Evolutionary conservation across 2,888 invertebrate genomes (phyloP).

Genomic region (Campoplex nolae): DNA sequence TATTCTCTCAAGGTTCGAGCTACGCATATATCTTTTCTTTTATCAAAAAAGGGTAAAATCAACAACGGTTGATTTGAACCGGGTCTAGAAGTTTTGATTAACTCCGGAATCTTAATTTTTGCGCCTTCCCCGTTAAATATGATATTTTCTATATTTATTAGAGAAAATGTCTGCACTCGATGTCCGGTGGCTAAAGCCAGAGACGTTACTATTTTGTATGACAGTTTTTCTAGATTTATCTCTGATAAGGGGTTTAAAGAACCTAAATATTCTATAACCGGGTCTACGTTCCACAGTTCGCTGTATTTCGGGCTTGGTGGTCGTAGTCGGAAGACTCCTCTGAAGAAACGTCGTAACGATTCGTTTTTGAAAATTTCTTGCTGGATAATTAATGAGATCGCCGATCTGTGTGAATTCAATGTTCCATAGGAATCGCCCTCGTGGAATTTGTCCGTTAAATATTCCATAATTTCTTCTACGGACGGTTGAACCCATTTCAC

Average conservation of each 20-base stretch:
- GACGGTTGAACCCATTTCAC: slow-evolving; percentile 45
- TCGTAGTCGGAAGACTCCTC: slow-evolving; percentile 36
- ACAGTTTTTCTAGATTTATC: slow-evolving; percentile 32
- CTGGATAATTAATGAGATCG: slow-evolving; percentile 68
- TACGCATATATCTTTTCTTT: slow-evolving; percentile 40
- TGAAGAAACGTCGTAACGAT: slow-evolving; percentile 41
- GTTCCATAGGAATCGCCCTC: too few relatives aligned
- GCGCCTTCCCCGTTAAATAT: slow-evolving; percentile 37
- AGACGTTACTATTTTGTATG: slow-evolving; percentile 38
- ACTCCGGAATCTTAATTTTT: slow-evolving; percentile 45
- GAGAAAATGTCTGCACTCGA: too few relatives aligned
- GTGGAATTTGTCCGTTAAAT: slow-evolving; percentile 59
- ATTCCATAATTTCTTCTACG: slow-evolving; percentile 57
- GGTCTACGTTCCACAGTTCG: slow-evolving; percentile 32
- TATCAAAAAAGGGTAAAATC: slow-evolving; percentile 35
- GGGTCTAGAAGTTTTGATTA: slow-evolving; percentile 49
- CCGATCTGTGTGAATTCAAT: too few relatives aligned
- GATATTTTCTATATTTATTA: slow-evolving; percentile 62
- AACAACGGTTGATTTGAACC: slow-evolving; percentile 36
- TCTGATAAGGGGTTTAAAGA: slow-evolving; percentile 28
- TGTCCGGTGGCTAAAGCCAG: slow-evolving; percentile 64
- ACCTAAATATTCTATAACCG: slow-evolving; percentile 41
- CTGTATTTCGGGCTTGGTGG: slow-evolving; percentile 44
- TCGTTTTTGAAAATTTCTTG: slow-evolving; percentile 58
- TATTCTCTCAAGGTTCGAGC: slow-evolving; percentile 28